phyloP scores from a whole-genome alignment of 1,140 invertebrate species.

The Brachionus rubens region DNA sequence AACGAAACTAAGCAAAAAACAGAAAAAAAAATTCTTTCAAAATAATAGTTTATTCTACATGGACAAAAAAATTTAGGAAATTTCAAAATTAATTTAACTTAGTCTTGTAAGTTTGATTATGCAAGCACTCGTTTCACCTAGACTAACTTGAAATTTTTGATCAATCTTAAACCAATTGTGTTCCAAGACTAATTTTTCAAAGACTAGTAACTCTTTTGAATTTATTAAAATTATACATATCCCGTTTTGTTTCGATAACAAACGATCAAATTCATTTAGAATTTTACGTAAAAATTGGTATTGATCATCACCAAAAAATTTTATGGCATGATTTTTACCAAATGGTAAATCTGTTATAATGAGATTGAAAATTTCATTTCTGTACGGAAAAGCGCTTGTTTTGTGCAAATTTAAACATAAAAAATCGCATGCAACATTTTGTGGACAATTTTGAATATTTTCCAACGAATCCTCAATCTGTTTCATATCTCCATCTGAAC shows the following conservation, averaged over 20 bases:
- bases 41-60: too few species aligned
- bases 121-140: conserved; percentile 27
- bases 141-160: background rate
- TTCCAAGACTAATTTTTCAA: background rate
- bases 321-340: background rate
- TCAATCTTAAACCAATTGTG: background rate
- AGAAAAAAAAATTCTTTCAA: background rate
- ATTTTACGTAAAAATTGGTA: conserved; percentile 2
- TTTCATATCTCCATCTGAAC: background rate
- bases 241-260: background rate
- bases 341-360: conserved; percentile 22
- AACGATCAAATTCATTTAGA: background rate
- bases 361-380: background rate
- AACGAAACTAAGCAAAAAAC: too few species aligned
- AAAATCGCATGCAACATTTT: background rate
- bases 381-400: background rate
- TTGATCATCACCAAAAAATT: background rate
- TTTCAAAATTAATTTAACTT: conserved; percentile 23
- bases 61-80: background rate
- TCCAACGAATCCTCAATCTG: background rate
- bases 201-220: background rate
- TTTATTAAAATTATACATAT: background rate
- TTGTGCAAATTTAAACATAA: background rate
- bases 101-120: background rate
- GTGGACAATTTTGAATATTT: background rate